Evolutionary conservation across 1,140 invertebrate genomes (phyloP).

Genomic region (Drosophila ohnishii): DNA sequence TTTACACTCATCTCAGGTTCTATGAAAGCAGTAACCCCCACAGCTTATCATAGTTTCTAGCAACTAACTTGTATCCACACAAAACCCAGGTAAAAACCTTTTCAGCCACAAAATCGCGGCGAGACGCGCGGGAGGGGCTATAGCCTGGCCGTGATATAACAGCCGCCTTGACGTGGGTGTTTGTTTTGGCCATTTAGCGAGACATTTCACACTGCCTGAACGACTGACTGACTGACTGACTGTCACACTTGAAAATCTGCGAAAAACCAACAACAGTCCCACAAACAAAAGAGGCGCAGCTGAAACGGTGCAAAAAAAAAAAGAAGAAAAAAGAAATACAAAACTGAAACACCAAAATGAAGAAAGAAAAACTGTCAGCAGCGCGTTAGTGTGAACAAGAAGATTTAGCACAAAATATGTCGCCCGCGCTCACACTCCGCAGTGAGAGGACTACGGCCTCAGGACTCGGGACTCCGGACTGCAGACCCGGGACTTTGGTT

Average conservation of each 20-base stretch:
- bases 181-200: constrained; percentile 75
- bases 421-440: constrained; percentile 32
- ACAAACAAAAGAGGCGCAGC: constrained; percentile 46
- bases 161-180: constrained; percentile 63
- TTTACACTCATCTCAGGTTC: background rate
- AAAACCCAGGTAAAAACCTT: constrained; percentile 34
- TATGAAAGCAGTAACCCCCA: background rate
- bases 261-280: constrained; percentile 53
- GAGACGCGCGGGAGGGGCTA: constrained; percentile 6
- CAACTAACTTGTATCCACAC: background rate
- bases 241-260: constrained; percentile 64
- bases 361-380: constrained; percentile 74
- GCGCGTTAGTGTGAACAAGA: constrained; percentile 77
- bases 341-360: constrained; percentile 52
- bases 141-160: constrained; percentile 62
- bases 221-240: constrained; percentile 33
- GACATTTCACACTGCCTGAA: constrained; percentile 68
- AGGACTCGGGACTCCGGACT: constrained; percentile 19
- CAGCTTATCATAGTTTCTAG: background rate
- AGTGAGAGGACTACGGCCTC: constrained; percentile 20
- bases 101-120: constrained; percentile 2
- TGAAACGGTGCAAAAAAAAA: constrained; percentile 10
- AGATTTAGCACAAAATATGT: constrained; percentile 79
- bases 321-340: constrained; percentile 19
- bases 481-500: constrained; percentile 11